Percentiles rank a stretch among this genome's conserved stretches.
Conservation (phyloP, 1,140 invertebrate species). For the Diabrotica virgifera region DNA sequence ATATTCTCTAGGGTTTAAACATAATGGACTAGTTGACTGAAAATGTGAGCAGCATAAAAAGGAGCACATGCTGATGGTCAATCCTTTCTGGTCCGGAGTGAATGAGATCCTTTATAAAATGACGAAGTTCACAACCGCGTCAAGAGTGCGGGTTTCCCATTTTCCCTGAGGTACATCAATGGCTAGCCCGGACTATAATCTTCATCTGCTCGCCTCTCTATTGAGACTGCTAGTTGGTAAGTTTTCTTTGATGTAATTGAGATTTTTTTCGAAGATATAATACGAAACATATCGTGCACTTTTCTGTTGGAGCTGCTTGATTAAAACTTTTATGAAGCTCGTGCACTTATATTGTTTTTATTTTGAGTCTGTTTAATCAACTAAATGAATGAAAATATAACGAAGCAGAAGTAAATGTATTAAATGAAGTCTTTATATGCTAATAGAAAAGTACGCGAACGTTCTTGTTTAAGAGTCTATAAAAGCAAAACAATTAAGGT, state of each 20-base stretch:
- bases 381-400: too few species aligned
- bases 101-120: conserved; percentile 14
- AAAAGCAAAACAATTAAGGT: too few species aligned
- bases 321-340: too few species aligned
- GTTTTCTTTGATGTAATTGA: conserved; percentile 14
- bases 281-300: too few species aligned
- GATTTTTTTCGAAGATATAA: not conserved
- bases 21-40: not conserved
- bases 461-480: too few species aligned
- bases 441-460: too few species aligned
- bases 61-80: not conserved
- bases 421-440: too few species aligned
- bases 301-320: too few species aligned
- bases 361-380: too few species aligned
- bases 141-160: conserved; percentile 1
- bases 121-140: conserved; percentile 14
- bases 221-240: conserved; percentile 39
- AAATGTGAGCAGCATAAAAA: not conserved
- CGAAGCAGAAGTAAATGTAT: too few species aligned
- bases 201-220: conserved; percentile 38
- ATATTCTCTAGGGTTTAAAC: not conserved
- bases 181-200: conserved; percentile 32
- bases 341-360: too few species aligned
- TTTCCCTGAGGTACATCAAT: conserved; percentile 25
- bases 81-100: conserved; percentile 2